phyloP scores from a whole-genome alignment of 2,797 vertebrate species.

The Protonibea diacanthus region DNA sequence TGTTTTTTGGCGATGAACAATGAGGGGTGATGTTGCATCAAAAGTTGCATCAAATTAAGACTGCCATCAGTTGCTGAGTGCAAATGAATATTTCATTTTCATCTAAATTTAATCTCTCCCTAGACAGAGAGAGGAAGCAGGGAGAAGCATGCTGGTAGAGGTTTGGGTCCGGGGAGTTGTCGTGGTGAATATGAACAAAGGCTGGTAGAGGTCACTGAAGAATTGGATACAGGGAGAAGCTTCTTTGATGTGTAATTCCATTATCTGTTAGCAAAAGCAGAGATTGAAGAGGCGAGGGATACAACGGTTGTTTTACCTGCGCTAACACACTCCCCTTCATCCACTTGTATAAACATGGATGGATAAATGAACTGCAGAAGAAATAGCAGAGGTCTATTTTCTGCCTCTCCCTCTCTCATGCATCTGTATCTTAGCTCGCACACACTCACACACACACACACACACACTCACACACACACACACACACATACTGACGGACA shows the following conservation, averaged over 20 bases:
- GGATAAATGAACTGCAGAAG: slow-evolving; percentile 46
- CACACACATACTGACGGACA: neutral
- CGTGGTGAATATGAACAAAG: slow-evolving; percentile 78
- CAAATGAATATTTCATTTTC: slow-evolving; percentile 84
- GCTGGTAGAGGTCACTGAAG: slow-evolving; percentile 74
- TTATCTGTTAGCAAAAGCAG: slow-evolving; percentile 70
- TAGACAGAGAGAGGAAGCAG: slow-evolving; percentile 57
- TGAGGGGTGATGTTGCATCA: slow-evolving; percentile 61
- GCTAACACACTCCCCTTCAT: slow-evolving; percentile 51
- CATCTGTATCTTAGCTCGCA: slow-evolving; percentile 26
- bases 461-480: too few species aligned
- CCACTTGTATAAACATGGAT: slow-evolving; percentile 58
- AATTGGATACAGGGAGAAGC: slow-evolving; percentile 64
- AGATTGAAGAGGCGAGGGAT: slow-evolving; percentile 67
- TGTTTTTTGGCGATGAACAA: slow-evolving; percentile 56
- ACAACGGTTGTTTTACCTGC: slow-evolving; percentile 65
- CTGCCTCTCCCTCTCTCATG: slow-evolving; percentile 24
- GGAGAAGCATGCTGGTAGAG: slow-evolving; percentile 62
- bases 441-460: slow-evolving; percentile 18
- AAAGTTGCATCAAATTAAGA: slow-evolving; percentile 77
- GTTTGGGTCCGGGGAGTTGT: slow-evolving; percentile 62
- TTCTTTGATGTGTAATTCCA: slow-evolving; percentile 81
- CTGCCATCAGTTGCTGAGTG: slow-evolving; percentile 77
- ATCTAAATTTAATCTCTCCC: slow-evolving; percentile 82
- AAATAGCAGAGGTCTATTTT: slow-evolving; percentile 43